phyloP scores from a whole-genome alignment of 1,140 invertebrate species.

The Bicyclus anynana region DNA sequence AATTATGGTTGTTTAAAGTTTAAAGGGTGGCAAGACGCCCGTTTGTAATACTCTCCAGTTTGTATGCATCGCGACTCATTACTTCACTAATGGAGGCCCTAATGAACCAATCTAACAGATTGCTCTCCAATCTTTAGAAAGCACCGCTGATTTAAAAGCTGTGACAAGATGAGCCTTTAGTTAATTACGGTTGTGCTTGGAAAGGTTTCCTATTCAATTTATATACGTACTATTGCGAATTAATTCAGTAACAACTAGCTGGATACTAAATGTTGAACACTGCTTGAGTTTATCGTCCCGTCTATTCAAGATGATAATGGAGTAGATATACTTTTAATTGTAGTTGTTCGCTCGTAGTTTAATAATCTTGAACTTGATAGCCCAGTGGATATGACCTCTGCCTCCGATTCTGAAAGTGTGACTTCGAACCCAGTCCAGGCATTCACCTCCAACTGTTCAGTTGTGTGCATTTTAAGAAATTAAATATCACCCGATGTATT shows the following conservation, averaged over 20 bases:
- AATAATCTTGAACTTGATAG: too few species aligned
- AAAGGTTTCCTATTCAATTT: constrained; percentile 1
- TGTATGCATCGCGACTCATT: constrained; percentile 73
- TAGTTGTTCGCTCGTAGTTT: too few species aligned
- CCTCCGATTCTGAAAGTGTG: too few species aligned
- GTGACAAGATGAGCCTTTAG: constrained; percentile 28
- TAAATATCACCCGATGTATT: too few species aligned
- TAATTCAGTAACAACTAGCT: not conserved
- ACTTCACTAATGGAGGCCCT: constrained; percentile 72
- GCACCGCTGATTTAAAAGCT: constrained; percentile 68
- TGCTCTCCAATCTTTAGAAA: constrained; percentile 70
- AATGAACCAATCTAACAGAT: constrained; percentile 77
- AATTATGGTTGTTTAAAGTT: constrained; percentile 9
- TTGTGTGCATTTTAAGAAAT: too few species aligned
- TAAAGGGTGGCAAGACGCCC: constrained; percentile 25
- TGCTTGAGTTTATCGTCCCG: too few species aligned
- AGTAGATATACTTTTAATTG: too few species aligned
- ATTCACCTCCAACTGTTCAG: too few species aligned
- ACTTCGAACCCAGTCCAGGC: too few species aligned
- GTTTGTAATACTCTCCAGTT: constrained; percentile 40
- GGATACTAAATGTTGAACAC: not conserved
- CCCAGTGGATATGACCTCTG: too few species aligned
- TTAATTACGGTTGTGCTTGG: constrained; percentile 2
- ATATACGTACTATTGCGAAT: not conserved
- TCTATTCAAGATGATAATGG: too few species aligned